Evolutionary conservation across 2,797 vertebrate species (phyloP).

Genomic region (Catostomus latipinnis): DNA sequence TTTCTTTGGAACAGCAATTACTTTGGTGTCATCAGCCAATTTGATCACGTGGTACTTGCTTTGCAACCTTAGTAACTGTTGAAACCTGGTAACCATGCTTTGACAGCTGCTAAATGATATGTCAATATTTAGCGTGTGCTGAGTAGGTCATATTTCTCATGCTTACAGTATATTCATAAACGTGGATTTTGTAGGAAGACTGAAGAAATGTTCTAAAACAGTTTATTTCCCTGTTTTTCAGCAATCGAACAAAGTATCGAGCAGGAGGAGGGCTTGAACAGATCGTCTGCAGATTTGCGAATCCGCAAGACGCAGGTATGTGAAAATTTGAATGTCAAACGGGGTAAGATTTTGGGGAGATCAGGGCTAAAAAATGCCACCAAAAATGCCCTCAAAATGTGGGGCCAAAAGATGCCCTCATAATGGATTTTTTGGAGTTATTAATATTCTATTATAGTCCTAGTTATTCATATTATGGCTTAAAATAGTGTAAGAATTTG

Average conservation of each 20-base stretch:
- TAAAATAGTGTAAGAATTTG: too few species aligned
- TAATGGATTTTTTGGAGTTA: too few species aligned
- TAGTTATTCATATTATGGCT: too few species aligned
- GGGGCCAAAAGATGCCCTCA: too few species aligned
- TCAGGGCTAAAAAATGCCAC: too few species aligned
- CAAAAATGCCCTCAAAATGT: too few species aligned
- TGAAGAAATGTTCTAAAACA: background rate
- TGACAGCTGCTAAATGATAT: slow-evolving; percentile 18
- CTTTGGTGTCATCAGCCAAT: slow-evolving; percentile 16
- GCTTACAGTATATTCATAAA: background rate
- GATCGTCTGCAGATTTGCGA: slow-evolving; percentile 92
- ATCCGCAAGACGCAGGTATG: slow-evolving; percentile 94
- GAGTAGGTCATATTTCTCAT: background rate
- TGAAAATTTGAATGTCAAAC: background rate
- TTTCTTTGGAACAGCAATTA: slow-evolving; percentile 15
- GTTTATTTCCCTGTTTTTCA: slow-evolving; percentile 60
- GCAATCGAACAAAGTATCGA: slow-evolving; percentile 96
- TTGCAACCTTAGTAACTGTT: slow-evolving; percentile 19
- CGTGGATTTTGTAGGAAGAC: background rate
- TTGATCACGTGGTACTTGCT: background rate
- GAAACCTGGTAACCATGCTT: slow-evolving; percentile 11
- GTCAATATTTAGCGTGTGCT: slow-evolving; percentile 1
- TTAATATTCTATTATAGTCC: too few species aligned
- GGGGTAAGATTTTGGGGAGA: too few species aligned
- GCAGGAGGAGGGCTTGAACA: slow-evolving; percentile 93